Percentiles rank a stretch among this genome's conserved stretches.
Conservation (phyloP, 2,113 vertebrate species). For the Potamarius usumacintae region DNA sequence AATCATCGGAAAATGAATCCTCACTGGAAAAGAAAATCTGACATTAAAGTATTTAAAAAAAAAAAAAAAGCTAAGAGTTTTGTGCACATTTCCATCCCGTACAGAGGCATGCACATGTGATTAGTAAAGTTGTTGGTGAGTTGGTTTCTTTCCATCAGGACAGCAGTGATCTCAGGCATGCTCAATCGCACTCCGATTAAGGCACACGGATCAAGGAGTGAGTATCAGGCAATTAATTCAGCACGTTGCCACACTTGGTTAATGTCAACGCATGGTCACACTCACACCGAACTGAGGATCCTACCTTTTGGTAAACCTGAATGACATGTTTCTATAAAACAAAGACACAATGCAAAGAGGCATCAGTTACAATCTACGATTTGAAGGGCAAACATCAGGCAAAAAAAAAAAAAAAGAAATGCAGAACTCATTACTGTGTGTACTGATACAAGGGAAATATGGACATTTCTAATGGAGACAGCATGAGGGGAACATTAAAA, state of each 20-base stretch:
- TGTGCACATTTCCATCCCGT: slow-evolving; percentile 46
- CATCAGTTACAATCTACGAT: slow-evolving; percentile 71
- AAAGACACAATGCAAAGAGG: slow-evolving; percentile 86
- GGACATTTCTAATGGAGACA: not conserved
- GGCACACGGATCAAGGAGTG: slow-evolving; percentile 49
- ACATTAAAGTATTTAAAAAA: not conserved
- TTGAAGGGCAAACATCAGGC: slow-evolving; percentile 62
- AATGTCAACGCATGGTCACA: slow-evolving; percentile 32
- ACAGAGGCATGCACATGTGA: slow-evolving; percentile 54
- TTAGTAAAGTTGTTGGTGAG: slow-evolving; percentile 48
- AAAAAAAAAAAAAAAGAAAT: not conserved
- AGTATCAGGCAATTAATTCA: slow-evolving; percentile 83
- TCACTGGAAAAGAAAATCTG: not conserved
- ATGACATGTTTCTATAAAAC: slow-evolving; percentile 99
- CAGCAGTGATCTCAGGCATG: slow-evolving; percentile 49
- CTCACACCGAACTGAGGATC: slow-evolving; percentile 75
- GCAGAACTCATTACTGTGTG: not conserved
- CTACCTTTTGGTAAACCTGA: slow-evolving; percentile 99
- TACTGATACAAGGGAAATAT: not conserved
- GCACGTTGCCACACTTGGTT: slow-evolving; percentile 75
- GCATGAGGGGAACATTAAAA: not conserved
- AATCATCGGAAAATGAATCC: not conserved
- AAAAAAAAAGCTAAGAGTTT: slow-evolving; percentile 3
- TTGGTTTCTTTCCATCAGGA: slow-evolving; percentile 23
- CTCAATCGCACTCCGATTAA: slow-evolving; percentile 42